Evolutionary conservation across 2,888 invertebrate species (phyloP), one percentile per base, ranked within the genome.

Genomic region (Oscheius myriophilus): DNA sequence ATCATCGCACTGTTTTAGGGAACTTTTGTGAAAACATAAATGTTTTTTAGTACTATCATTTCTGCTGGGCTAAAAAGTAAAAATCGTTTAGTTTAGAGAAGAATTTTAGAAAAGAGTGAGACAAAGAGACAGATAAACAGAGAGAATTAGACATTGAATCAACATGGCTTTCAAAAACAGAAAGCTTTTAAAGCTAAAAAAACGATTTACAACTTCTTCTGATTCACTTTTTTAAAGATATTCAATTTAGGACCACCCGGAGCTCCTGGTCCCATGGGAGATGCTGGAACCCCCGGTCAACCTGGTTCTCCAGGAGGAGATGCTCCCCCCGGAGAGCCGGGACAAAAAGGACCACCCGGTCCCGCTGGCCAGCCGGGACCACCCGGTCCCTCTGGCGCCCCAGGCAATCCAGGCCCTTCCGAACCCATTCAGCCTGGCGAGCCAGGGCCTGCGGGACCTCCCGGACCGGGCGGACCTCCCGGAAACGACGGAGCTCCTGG

Each of bases 381-480:
- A 7, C 26, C 26, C 21, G 59, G 59, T 16, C 43, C 59, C 21
- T 25, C 25, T 23, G 59, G 59, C 6, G 33, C 21, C 59, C 6
- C 72, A 67, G 75, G 74, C 57, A 39, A 53, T 14, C 67, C 71
- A 42, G 74, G 71, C 42, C 16, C 55, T 7, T 58, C 64, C 4
- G 71, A 69, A 51, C 59, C 41, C 16, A 18, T 49, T 23, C 11
- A 21, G 12, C 68, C 64, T n/a, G 72, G 73, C 59, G 16, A n/a
- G 18, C 76, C 76, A 12, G 73, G 73, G 43, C 64, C 63, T 2
- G 69, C 69, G 43, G 73, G 73, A 46, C n/a, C 43, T 1, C 49
- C 49, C 2, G 49, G 49, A 11, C 49, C 49, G 3, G 21, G 18
- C 16, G 49, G 49, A 49, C 49, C 49, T 1, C 49, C 49, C 11